These are phyloP conservation scores for Philotrypesis tridentata DNA, from an alignment of 1,140 invertebrate species.

Conservation along the genomic window DNA sequence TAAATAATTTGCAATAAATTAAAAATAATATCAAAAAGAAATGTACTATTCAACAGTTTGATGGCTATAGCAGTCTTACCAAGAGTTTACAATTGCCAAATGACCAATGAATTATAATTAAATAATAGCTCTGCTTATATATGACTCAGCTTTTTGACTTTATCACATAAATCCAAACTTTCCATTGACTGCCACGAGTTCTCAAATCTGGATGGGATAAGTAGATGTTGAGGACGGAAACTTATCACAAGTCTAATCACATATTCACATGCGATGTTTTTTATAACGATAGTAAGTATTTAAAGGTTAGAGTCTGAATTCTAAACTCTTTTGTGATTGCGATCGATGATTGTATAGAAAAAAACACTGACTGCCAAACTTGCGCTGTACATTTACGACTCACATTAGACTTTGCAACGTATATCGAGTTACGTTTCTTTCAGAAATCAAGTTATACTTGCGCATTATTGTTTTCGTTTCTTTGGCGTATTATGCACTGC, in stretches of 20 bases:
- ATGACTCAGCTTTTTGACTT: neutral
- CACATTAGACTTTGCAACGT: neutral
- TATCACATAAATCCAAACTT: neutral
- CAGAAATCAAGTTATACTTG: neutral
- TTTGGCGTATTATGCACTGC: neutral
- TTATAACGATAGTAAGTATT: neutral
- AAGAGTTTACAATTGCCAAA: too few species aligned
- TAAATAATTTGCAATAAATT: conserved; percentile 3
- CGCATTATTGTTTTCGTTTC: neutral
- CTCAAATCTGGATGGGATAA: neutral
- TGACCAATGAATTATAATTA: too few species aligned
- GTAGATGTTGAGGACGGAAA: neutral
- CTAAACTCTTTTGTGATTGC: neutral
- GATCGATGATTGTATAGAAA: neutral
- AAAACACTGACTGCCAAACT: neutral
- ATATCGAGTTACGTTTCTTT: neutral
- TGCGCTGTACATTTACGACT: neutral
- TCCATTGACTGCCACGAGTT: neutral
- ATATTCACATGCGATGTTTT: neutral
- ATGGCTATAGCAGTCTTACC: too few species aligned
- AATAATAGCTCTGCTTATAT: too few species aligned
- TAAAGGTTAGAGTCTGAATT: neutral
- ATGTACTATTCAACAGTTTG: too few species aligned
- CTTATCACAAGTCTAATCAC: neutral
- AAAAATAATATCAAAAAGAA: neutral